Base-by-base conservation (phyloP, 2,888 invertebrate species). In the Acleris laterana region DNA sequence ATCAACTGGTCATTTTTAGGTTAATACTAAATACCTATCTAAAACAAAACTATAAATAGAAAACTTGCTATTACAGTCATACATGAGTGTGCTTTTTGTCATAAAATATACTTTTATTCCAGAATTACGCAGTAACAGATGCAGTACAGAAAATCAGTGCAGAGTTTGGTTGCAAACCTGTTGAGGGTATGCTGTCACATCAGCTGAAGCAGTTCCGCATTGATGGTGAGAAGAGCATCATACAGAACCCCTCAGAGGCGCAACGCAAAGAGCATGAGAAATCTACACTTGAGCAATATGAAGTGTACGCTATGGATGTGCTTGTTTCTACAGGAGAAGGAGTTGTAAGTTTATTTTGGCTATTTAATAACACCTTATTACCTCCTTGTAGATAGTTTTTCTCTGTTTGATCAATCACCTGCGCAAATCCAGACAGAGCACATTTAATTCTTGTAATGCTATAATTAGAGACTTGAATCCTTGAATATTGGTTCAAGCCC, bases 271-370 rank as follows among this genome's bases (percentile, higher is more conserved):
- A 99, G 82, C 98, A 99, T 85, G 99, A 99, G 88, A 99, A 99
- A 85, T 97, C 96, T 82, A 97, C 97, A 69, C 96, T 99, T 85
- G 99, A 99, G 84, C 96, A 97, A 62, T 96, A 99, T 87, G 99
- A 99, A 93, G 99, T 99, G 0, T 99, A 99, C 91, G 99, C 98
- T 28, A 97, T 99, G 94, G 99, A 99, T 93, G 98, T 99, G n/a
- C 95, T 99, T 68, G 95, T 99, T 69, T 98, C 98, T 79, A 96
- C 98, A 64, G 99, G 99, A 57, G 99, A 99, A 83, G 99, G 98
- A 80, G 95, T 97, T 86, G 96, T 96, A 89, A 91, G 95, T 57
- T 25, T 19, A 32, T 32, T 11, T 16, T 22, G 5, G 50, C 17
- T 38, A n/a, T 16, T 17, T 49, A 56, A n/a, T 16, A 44, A 25